Base-by-base conservation (phyloP, 1,140 invertebrate genomes). In the Drosophila ambigua region DNA sequence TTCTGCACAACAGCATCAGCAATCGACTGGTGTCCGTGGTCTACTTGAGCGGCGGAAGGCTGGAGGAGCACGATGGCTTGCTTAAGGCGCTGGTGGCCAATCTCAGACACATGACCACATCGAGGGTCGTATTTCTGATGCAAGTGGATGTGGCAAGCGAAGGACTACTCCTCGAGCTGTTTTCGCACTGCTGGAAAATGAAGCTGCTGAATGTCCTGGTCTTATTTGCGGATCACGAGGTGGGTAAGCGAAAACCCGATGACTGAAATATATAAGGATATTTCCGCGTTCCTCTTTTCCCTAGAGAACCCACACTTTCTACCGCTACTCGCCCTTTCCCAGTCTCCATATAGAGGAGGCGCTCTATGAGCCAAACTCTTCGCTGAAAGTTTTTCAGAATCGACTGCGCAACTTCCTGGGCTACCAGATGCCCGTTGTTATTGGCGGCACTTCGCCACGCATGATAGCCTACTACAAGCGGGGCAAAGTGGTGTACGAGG, bases 151-250 rank as follows among this genome's bases (percentile, higher is more conserved):
- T 24, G 6, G 28, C 9, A 0, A 45, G 54, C 16, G 51, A 64
- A 8, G 15, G 8, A 0, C 39, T 65, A 7, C 43, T 80, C 0
- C 45, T 46, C 11, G 31, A 78, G 35, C 39, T 91, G 5, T 91
- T 91, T 28, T 26, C 52, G 0, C 43, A 55, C n/a, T 87, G 89
- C 67, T 90, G 89, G 89, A 48, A 57, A 31, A 52, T 53, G 16
- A 80, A 77, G 5, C 35, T 91, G 11, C 44, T 87, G 7, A 91
- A 91, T 79, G 84, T 80, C 0, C n/a, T 82, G 2, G 84, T 66
- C 5, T 5, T 91, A 0, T 71, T 83, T 41, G 51, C 26, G 2
- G 58, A 90, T 28, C 77, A 54, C 45, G 55, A 87, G 72, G 89
- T 91, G 35, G 23, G 60, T 5, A 1, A 41, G 1, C 1, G 0